These are phyloP conservation scores for Psittacara wagleri DNA, from an alignment of 2,113 vertebrate species.

Conservation along the genomic window DNA sequence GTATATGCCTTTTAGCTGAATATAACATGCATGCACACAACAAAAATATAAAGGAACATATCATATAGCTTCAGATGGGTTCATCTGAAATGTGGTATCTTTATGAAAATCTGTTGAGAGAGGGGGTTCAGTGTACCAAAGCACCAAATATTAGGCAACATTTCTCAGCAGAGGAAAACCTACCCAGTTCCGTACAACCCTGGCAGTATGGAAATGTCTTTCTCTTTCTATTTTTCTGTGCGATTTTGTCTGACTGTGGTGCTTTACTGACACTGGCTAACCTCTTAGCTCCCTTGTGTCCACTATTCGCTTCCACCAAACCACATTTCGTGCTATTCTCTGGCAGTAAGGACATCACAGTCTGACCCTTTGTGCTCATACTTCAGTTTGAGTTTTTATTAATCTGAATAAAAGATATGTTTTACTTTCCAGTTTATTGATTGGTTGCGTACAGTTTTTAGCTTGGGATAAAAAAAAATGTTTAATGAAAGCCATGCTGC, in stretches of 20 bases:
- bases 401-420: background rate
- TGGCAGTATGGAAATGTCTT: background rate
- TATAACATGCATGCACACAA: background rate
- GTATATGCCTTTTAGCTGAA: background rate
- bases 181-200: background rate
- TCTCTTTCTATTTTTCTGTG: background rate
- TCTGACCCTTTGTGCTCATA: background rate
- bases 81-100: background rate
- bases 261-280: background rate
- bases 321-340: background rate
- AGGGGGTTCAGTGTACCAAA: background rate
- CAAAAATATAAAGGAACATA: background rate
- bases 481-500: background rate
- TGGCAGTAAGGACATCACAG: background rate
- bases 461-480: background rate
- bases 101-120: background rate
- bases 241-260: background rate
- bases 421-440: background rate
- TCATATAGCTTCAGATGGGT: background rate
- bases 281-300: background rate
- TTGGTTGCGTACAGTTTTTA: background rate
- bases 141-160: rapidly evolving
- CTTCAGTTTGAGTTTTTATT: background rate
- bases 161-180: background rate
- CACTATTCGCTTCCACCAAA: background rate